phyloP scores from a whole-genome alignment of 2,888 invertebrate species.

The Ochlodes sylvanus region DNA sequence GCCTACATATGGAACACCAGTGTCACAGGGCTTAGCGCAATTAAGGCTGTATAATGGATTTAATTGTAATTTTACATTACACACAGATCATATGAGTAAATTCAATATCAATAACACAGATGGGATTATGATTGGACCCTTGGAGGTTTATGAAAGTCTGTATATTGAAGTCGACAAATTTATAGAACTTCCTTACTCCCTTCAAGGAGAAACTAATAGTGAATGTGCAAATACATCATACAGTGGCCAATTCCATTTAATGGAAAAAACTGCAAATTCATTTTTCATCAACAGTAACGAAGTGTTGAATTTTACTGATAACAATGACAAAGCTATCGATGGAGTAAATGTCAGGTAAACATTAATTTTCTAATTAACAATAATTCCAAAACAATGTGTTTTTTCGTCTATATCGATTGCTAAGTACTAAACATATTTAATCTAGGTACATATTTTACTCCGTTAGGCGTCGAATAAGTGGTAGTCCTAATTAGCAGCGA shows the following conservation, averaged over 20 bases:
- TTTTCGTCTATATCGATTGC: no score
- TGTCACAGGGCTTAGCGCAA: constrained; percentile 85
- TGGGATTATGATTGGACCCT: constrained; percentile 54
- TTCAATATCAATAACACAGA: constrained; percentile 46
- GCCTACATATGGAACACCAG: constrained; percentile 85
- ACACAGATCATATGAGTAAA: constrained; percentile 44
- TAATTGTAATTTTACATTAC: constrained; percentile 81
- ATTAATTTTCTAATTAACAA: not conserved
- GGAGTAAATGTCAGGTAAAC: constrained; percentile 69
- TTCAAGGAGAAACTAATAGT: constrained; percentile 57
- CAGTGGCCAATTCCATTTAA: constrained; percentile 58
- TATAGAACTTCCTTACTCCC: constrained; percentile 63
- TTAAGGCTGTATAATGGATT: constrained; percentile 89
- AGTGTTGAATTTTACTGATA: constrained; percentile 67
- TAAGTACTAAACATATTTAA: no score
- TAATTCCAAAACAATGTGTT: no score
- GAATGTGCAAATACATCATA: constrained; percentile 56
- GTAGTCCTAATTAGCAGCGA: no score
- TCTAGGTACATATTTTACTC: no score
- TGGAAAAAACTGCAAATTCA: constrained; percentile 70
- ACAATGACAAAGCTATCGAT: constrained; percentile 75
- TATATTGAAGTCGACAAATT: constrained; percentile 57
- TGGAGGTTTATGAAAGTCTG: constrained; percentile 75
- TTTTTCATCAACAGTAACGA: constrained; percentile 63
- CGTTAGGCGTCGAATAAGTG: no score